Percentiles rank a stretch among this genome's conserved stretches.
phyloP scores from a whole-genome alignment of 2,888 invertebrate species.

The Drosophila rubida region DNA sequence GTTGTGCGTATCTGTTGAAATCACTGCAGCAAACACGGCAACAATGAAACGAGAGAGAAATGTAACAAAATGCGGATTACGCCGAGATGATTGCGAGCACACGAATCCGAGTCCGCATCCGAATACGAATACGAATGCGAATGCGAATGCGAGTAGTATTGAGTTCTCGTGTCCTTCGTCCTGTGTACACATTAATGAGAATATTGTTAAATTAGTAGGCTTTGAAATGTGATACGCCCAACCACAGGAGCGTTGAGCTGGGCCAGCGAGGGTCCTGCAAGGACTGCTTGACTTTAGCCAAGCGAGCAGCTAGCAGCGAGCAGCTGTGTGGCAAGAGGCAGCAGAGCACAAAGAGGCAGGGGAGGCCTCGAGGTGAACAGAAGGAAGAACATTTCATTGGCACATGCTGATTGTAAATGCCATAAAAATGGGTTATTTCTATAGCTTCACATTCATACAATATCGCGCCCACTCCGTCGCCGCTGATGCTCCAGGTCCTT shows the following conservation, averaged over 20 bases:
- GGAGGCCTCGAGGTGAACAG: background rate
- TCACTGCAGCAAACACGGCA: conserved; percentile 67
- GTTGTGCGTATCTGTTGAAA: conserved; percentile 76
- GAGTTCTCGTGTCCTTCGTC: conserved; percentile 30
- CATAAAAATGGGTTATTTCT: conserved; percentile 73
- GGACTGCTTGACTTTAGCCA: conserved; percentile 66
- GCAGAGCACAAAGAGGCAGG: background rate
- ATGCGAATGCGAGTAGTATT: conserved; percentile 5
- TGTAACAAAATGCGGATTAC: conserved; percentile 82
- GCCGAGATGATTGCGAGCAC: conserved; percentile 45
- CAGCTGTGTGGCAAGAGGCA: conserved; percentile 57
- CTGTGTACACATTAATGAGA: conserved; percentile 83
- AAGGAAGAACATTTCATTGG: conserved; percentile 24
- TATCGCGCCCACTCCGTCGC: background rate
- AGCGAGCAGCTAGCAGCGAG: conserved; percentile 77
- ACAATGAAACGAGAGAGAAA: conserved; percentile 58
- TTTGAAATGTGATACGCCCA: conserved; percentile 84
- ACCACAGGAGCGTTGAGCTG: conserved; percentile 61
- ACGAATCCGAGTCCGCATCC: conserved; percentile 8
- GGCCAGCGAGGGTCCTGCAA: conserved; percentile 37
- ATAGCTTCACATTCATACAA: conserved; percentile 59
- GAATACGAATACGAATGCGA: conserved; percentile 9
- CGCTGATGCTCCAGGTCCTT: conserved; percentile 12
- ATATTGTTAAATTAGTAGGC: conserved; percentile 84
- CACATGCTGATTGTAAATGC: conserved; percentile 51